Evolutionary conservation across 2,797 vertebrate species (phyloP).

Genomic region (Leucoraja ocellata): DNA sequence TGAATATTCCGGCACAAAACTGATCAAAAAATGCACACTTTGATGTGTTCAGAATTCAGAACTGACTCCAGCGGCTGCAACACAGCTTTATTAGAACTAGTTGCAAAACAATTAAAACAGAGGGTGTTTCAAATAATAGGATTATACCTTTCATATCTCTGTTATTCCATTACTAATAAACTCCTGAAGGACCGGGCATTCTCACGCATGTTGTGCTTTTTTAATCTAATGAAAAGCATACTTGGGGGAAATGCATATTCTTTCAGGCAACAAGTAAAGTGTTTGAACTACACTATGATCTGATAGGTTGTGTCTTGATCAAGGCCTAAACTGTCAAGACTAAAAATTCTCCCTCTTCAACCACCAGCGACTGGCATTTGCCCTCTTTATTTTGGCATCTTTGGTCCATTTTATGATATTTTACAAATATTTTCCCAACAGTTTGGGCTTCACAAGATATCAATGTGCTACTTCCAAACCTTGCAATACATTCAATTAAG

Average conservation of each 20-base stretch:
- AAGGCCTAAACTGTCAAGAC: background rate
- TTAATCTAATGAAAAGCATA: background rate
- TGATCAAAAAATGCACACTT: background rate
- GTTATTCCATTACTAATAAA: background rate
- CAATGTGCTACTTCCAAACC: background rate
- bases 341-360: background rate
- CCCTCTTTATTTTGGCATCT: background rate
- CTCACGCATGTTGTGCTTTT: background rate
- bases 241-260: background rate
- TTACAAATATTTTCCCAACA: background rate
- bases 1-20: background rate
- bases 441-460: background rate
- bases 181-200: background rate
- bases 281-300: background rate
- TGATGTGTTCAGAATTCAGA: background rate
- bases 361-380: background rate
- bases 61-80: constrained; percentile 2
- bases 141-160: background rate
- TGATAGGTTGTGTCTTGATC: background rate
- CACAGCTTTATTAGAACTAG: background rate
- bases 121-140: background rate
- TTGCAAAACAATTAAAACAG: background rate
- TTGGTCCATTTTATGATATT: background rate
- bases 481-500: background rate
- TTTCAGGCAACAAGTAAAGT: background rate